Evolutionary conservation across 2,113 vertebrate genomes (phyloP), one percentile per base, ranked within the genome.

Genomic region (Charina bottae): DNA sequence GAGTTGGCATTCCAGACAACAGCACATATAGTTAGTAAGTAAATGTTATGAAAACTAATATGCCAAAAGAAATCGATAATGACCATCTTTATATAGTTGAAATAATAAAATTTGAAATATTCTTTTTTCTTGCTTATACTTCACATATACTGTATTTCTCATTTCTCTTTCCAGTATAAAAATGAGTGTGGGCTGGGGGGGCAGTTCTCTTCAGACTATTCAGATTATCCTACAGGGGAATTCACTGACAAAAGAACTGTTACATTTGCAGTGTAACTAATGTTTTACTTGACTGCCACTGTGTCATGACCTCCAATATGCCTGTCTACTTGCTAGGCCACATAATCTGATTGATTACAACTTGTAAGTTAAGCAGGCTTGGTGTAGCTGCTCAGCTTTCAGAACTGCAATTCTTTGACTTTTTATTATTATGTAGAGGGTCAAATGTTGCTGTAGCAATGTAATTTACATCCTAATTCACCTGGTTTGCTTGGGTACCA

Each of bases 1-100:
- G 99, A 99, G 96, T 96, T 99, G 87, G 99, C 99, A 68, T 99
- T 99, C 95, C 99, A 99, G 94, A 99, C 98, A 72, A 99, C 99
- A 0, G 99, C 99, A 7, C 99, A 99, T 96, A 99, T 99, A 4
- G 98, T 99, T 96, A 98, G 99, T 99, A 96, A 99, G 98, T 99
- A 93, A 17, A 86, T n/a, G 58, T 56, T 23, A 56, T 12, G 28
- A 85, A 84, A 2, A 78, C 7, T 0, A 0, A 4, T 33, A 64
- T 46, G 21, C 23, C 46, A 42, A 84, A 83, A 87, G 33, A 28
- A 33, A 28, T 26, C 17, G 2, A 21, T 46, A 19, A 26, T 49
- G 13, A 13, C 59, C 26, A 58, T 19, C 15, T 17, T 56, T 26
- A 58, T 46, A 56, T 24, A 28, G 0, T 26, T 72, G n/a, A 91